A percentile compares a stretch with the other conserved stretches of the same genome.
Evolutionary conservation across 2,888 invertebrate genomes (phyloP).

Genomic region (Aradus depressus): DNA sequence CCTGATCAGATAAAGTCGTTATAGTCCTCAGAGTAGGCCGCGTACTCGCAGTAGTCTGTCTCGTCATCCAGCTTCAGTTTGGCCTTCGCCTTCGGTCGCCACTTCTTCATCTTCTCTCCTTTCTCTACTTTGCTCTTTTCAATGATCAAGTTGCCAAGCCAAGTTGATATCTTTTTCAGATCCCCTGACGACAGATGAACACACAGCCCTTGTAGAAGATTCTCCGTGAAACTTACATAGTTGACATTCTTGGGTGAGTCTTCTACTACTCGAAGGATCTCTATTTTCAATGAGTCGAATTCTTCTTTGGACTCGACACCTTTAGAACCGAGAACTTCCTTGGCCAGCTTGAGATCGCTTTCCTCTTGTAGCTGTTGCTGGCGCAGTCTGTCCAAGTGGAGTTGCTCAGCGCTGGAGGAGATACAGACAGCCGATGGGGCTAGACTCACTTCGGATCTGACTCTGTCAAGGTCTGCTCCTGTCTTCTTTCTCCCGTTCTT

Average conservation of each 20-base stretch:
- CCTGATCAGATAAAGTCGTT: conserved; percentile 31
- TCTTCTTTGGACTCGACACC: conserved; percentile 30
- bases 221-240: conserved; percentile 36
- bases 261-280: conserved; percentile 29
- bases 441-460: conserved; percentile 68
- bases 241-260: conserved; percentile 30
- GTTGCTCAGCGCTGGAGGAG: no score
- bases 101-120: conserved; percentile 65
- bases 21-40: conserved; percentile 32
- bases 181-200: conserved; percentile 62
- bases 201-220: conserved; percentile 62
- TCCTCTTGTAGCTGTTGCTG: conserved; percentile 76
- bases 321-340: conserved; percentile 30
- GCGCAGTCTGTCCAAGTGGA: conserved; percentile 60
- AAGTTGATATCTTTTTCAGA: conserved; percentile 74
- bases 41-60: conserved; percentile 31
- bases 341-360: conserved; percentile 47
- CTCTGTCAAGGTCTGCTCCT: conserved; percentile 72
- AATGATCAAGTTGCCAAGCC: conserved; percentile 69
- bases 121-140: conserved; percentile 84
- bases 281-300: conserved; percentile 30
- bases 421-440: no score
- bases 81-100: conserved; percentile 66
- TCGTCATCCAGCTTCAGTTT: conserved; percentile 53
- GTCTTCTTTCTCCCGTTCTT: conserved; percentile 63